Base-by-base conservation (phyloP, 2,113 vertebrate genomes). In the Spea multiplicata region DNA sequence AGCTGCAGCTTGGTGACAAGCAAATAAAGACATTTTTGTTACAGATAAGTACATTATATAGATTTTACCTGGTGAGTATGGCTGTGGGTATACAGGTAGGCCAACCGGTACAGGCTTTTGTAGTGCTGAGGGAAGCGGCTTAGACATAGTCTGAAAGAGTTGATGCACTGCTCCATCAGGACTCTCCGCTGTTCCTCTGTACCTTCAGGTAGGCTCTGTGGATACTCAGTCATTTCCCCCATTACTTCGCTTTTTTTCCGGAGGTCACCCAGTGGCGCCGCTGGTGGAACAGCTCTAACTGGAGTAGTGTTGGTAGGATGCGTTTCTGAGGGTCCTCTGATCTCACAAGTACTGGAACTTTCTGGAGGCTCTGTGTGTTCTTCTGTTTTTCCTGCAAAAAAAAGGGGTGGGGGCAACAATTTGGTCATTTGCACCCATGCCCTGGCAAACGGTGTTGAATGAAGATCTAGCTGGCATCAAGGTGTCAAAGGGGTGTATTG, bases 71-170 rank as follows among this genome's bases (percentile, higher is more conserved):
- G 92, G 85, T 98, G 95, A 0, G 93, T 96, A 69, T 89, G 93
- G 92, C 97, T 96, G 90, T 93, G 93, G 5, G 91, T 86, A 81
- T 99, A 99, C 52, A 99, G 94, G 83, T 91, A 96, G 1, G 97
- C 97, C 89, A 99, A 85, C 3, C 97, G 93, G 86, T 99, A 99
- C 55, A 99, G 94, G 82, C 96, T 98, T 90, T 99, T 99, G 87
- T 99, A 99, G 91, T 99, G 97, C 91, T 99, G 97, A 0, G 97
- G 97, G 82, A 98, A 99, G 80, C 97, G 96, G 83, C 95, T 88
- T 67, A 99, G 95, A 86, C 97, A 99, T 62, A 98, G 89, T 83
- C 91, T 97, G 81, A 99, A 93, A 13, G 94, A 89, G 3, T 93
- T 76, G 5, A 95, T 88, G 13, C 96, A 99, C 89, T 96, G 93